phyloP scores from a whole-genome alignment of 1,140 invertebrate species.

The Brachionus paranguensis region DNA sequence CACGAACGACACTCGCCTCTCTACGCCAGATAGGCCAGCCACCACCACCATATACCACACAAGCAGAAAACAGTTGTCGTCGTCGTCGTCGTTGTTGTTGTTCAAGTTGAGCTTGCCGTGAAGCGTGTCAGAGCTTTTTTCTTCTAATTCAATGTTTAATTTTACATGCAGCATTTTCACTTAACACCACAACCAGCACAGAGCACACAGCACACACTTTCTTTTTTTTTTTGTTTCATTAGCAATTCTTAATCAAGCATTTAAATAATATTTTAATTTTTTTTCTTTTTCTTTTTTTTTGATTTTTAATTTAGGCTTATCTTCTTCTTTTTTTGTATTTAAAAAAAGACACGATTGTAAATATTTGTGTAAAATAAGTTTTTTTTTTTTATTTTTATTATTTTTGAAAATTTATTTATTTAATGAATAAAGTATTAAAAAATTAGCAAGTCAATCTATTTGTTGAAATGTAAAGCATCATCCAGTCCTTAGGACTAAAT shows the following conservation, averaged over 20 bases:
- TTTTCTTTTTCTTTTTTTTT: background rate
- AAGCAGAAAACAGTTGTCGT: background rate
- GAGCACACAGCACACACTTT: no score
- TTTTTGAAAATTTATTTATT: constrained; percentile 18
- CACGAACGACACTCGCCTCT: constrained; percentile 8
- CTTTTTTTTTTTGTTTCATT: background rate
- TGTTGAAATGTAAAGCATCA: no score
- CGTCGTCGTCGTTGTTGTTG: background rate
- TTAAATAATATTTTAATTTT: background rate
- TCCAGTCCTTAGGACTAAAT: no score
- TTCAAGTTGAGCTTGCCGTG: background rate
- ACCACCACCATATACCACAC: background rate
- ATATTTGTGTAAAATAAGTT: constrained; percentile 30
- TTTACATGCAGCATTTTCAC: background rate
- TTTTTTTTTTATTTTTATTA: background rate
- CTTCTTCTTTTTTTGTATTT: no score
- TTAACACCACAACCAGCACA: no score
- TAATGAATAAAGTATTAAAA: constrained; percentile 25
- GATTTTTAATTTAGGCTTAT: background rate
- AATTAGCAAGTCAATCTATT: background rate
- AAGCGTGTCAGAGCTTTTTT: background rate
- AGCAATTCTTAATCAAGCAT: background rate
- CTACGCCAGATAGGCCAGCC: background rate
- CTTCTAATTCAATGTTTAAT: background rate
- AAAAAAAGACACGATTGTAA: background rate